These are phyloP conservation scores for Protobothrops flavoviridis DNA, from an alignment of 2,113 vertebrate genomes.

Conservation along the genomic window DNA sequence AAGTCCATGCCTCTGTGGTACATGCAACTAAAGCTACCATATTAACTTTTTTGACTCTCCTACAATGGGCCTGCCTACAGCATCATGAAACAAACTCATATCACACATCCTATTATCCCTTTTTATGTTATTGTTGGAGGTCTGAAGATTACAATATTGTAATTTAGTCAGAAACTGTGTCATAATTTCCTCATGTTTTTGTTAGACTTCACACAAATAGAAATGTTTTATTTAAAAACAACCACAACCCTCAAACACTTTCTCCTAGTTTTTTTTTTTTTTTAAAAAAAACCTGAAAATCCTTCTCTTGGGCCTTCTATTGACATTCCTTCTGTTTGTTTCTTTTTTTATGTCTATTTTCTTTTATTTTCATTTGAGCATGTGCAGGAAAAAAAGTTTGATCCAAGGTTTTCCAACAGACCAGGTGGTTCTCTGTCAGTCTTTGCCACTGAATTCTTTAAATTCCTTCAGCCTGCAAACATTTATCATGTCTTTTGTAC, in stretches of 20 bases:
- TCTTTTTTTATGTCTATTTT: neutral
- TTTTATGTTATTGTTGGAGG: neutral
- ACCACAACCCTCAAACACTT: neutral
- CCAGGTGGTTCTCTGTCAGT: neutral
- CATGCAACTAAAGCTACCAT: neutral
- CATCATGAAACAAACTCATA: neutral
- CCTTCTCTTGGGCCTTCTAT: neutral
- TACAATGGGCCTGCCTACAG: neutral
- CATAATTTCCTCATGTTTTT: neutral
- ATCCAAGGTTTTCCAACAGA: neutral
- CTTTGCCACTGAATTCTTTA: neutral
- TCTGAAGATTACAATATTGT: neutral
- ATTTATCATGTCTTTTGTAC: neutral
- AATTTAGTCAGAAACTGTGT: neutral
- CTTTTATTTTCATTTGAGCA: neutral
- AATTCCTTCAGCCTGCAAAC: neutral
- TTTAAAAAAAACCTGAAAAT: neutral
- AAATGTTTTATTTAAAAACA: neutral
- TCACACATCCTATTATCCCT: neutral
- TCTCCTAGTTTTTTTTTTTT: neutral
- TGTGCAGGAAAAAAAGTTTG: neutral
- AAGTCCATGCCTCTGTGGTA: neutral
- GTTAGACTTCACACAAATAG: neutral
- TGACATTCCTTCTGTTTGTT: neutral
- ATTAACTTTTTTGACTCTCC: neutral